Base-by-base conservation (phyloP, 2,888 invertebrate species). In the Zygaena filipendulae region DNA sequence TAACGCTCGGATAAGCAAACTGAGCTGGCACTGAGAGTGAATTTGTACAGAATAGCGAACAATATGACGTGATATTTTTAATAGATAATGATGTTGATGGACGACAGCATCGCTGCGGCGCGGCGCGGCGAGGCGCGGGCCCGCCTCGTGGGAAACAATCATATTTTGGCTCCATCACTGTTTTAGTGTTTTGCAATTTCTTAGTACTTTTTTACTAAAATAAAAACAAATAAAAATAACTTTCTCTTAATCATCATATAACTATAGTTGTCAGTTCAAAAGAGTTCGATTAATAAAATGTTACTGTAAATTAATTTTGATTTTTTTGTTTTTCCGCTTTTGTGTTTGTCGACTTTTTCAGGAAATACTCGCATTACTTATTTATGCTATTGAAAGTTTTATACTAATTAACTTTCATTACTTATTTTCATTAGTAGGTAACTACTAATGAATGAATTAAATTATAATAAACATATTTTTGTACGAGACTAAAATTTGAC, bases 51-150 rank as follows among this genome's bases (percentile, higher is more conserved):
- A 74, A 74, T 68, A 71, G 68, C 59, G 63, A 72, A 77, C 71
- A 75, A 75, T 74, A 71, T 77, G 75, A 75, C 69, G 69, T 60
- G 74, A 75, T 77, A 72, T 74, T 77, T 77, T 77, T 77, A 71
- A 74, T 72, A 77, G 75, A 77, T 77, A 75, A 71, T 70, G 66
- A 71, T 69, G 64, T 69, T 79, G 75, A 77, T 74, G 72, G 59
- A 74, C 69, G 75, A 71, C 71, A 66, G 60, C 60, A 50, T 53
- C 53, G 49, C 58, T 40, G 45, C 39, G 45, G 43, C 42, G 30
- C 39, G 35, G 46, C 51, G 34, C 36, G 48, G 49, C 51, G 54
- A 39, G 45, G 47, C 52, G 53, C 55, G 39, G 45, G 54, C 56
- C 57, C 59, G 45, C 61, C 63, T 59, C 77, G 77, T 77, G 77